phyloP scores from a whole-genome alignment of 1,140 invertebrate genomes.

The Drosophila ironensis region DNA sequence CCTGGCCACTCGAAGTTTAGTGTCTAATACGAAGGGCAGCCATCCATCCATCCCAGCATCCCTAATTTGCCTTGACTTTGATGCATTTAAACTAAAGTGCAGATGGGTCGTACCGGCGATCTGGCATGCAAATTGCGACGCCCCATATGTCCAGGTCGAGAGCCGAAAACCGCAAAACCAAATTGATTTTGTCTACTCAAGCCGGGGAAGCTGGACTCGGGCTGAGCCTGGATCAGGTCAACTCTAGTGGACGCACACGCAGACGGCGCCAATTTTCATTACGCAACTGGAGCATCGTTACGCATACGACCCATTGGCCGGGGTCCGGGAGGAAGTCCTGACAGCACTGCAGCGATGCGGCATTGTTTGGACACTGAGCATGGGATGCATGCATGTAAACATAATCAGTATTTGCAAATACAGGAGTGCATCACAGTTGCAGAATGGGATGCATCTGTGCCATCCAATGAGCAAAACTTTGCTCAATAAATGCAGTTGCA shows the following conservation, averaged over 20 bases:
- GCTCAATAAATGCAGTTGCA: conserved; percentile 8
- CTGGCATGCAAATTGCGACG: conserved; percentile 53
- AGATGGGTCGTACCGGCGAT: conserved; percentile 36
- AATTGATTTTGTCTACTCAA: conserved; percentile 78
- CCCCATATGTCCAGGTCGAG: conserved; percentile 4
- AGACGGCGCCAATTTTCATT: conserved; percentile 73
- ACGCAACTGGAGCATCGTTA: conserved; percentile 65
- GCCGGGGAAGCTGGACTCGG: conserved; percentile 12
- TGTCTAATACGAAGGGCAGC: background rate
- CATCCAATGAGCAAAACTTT: background rate
- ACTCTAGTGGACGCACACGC: conserved; percentile 20
- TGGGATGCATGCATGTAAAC: conserved; percentile 75
- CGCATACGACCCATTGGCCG: conserved; percentile 69
- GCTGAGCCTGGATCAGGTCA: conserved; percentile 7
- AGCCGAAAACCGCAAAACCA: conserved; percentile 72
- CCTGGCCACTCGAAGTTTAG: conserved; percentile 15
- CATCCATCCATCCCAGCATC: background rate
- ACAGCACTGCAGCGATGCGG: conserved; percentile 17
- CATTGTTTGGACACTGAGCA: conserved; percentile 64
- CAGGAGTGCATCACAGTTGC: conserved; percentile 41
- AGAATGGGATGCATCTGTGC: background rate
- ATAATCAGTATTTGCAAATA: conserved; percentile 81
- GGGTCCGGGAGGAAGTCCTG: conserved; percentile 39
- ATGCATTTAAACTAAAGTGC: conserved; percentile 68
- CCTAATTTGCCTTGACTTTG: conserved; percentile 62